phyloP scores from a whole-genome alignment of 2,113 vertebrate species.

The Engystomops pustulosus region DNA sequence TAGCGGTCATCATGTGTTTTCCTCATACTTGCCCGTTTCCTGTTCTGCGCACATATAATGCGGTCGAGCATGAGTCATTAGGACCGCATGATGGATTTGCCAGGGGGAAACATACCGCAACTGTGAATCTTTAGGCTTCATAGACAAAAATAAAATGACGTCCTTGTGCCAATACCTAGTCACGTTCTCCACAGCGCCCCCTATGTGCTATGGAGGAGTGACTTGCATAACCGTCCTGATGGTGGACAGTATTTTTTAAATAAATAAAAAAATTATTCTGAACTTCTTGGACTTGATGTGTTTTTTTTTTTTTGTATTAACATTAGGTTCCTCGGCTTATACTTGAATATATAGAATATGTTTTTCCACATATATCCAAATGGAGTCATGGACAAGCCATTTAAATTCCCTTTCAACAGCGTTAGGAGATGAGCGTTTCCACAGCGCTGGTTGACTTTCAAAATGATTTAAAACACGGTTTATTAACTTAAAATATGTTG shows the following conservation, averaged over 20 bases:
- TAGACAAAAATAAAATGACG: constrained; percentile 6
- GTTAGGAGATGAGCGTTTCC: too few species aligned
- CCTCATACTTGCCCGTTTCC: constrained; percentile 42
- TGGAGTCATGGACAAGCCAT: too few species aligned
- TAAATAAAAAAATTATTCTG: constrained; percentile 29
- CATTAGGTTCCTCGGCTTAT: too few species aligned
- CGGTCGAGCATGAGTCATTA: constrained; percentile 54
- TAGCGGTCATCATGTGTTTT: constrained; percentile 36
- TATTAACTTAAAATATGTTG: too few species aligned
- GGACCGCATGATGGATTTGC: constrained; percentile 49
- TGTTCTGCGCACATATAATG: constrained; percentile 32
- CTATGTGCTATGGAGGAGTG: neutral
- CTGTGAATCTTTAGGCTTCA: constrained; percentile 54
- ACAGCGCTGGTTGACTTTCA: too few species aligned
- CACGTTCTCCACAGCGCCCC: constrained; percentile 26
- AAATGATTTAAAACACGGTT: too few species aligned
- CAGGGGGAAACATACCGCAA: constrained; percentile 45
- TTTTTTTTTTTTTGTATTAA: neutral
- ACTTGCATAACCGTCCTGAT: constrained; percentile 36
- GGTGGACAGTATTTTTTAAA: constrained; percentile 54
- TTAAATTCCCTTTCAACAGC: too few species aligned
- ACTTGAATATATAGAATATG: too few species aligned
- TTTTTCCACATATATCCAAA: too few species aligned
- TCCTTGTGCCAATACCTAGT: constrained; percentile 55
- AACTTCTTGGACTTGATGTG: constrained; percentile 11